A percentile compares a stretch with the other conserved stretches of the same genome.
Conservation (phyloP, 2,797 vertebrate species). For the Novumbra hubbsi region DNA sequence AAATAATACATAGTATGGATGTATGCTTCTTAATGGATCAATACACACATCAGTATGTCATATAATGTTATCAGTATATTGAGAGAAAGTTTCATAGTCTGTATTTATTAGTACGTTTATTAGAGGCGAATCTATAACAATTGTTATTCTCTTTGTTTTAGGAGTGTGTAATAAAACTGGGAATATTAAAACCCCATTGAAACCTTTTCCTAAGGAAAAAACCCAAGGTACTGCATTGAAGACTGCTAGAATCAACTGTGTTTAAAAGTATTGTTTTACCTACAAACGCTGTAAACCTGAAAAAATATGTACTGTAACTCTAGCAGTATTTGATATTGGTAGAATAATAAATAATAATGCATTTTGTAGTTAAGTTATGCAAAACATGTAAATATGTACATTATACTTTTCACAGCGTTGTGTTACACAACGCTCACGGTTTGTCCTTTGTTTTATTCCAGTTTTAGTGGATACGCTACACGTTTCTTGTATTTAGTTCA, state of each 20-base stretch:
- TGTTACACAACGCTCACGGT: no score
- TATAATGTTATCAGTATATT: background rate
- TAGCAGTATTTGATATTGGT: no score
- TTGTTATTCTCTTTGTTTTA: background rate
- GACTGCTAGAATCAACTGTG: background rate
- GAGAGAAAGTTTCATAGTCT: background rate
- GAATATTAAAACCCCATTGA: background rate
- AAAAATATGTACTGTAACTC: no score
- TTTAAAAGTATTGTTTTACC: background rate
- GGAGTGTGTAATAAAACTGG: background rate
- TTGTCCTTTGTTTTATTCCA: no score
- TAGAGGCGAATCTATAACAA: background rate
- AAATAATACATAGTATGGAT: no score
- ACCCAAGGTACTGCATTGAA: background rate
- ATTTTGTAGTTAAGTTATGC: no score
- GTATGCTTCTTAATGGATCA: background rate
- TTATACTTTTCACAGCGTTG: no score
- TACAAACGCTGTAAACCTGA: background rate
- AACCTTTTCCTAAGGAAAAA: background rate
- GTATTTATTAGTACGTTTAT: background rate
- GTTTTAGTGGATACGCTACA: no score
- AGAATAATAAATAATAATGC: no score
- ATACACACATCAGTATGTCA: background rate
- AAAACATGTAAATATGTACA: no score
- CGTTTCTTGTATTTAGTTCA: no score